Base-by-base conservation (phyloP, 2,113 vertebrate genomes). In the Thamnophis sirtalis region DNA sequence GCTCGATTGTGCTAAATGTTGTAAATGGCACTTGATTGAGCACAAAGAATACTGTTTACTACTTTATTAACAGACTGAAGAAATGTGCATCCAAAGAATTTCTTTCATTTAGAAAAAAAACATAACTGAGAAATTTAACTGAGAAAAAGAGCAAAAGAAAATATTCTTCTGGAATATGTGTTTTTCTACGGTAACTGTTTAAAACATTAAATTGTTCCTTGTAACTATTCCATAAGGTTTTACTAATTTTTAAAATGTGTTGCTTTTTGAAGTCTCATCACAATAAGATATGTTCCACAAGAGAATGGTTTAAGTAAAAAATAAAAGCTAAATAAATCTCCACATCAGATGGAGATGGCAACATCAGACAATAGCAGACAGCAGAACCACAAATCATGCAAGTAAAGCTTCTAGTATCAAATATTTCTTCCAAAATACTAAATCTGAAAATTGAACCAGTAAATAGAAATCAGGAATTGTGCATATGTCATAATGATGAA, bases 401-500 rank as follows among this genome's bases (percentile, higher is more conserved):
- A 89, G 56, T 80, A 94, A 95, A 73, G 22, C 84, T 43, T 95
- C 94, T 63, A 49, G 84, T 60, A 53, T 33, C 48, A 56, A 89
- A 89, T 21, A 15, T 5, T 43, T 43, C 51, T 33, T 38, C 19
- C 68, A 86, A 24, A 0, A 0, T 8, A 94, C 92, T 86, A 0
- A 0, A 86, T 60, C 28, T 86, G 3, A 54, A 48, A 54, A 89
- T 33, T 89, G 87, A 92, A 89, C 21, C 0, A 90, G 86, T 28
- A 0, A 89, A 85, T 87, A 92, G 89, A 92, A 95, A 90, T 93
- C 84, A 95, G 11, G 85, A 80, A 53, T 91, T 95, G 89, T 84
- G 28, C 90, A 93, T 94, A 90, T 86, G 93, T 93, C 95, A 95
- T 94, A 97, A 95, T 91, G 93, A 63, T 87, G 60, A 96, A 60